A percentile compares a stretch with the other conserved stretches of the same genome.
These are phyloP conservation scores for Eulemur macaco DNA, from an alignment of 2,113 vertebrate genomes.

Conservation along the genomic window DNA sequence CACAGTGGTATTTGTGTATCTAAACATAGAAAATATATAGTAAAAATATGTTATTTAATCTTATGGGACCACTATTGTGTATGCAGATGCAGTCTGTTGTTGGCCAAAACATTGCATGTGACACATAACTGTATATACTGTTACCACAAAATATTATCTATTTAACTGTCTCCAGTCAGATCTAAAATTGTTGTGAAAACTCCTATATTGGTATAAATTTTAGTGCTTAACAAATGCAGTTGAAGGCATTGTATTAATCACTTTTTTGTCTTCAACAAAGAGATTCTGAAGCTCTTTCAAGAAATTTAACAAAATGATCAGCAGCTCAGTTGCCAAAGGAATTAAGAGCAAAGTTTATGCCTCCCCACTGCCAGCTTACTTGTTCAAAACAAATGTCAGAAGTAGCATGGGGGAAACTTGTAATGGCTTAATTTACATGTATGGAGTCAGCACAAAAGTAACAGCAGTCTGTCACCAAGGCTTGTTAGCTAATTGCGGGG, in stretches of 20 bases:
- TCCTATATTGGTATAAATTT: background rate
- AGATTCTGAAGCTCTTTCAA: constrained; percentile 45
- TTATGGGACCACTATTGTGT: background rate
- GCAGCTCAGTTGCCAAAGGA: constrained; percentile 36
- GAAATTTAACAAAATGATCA: constrained; percentile 60
- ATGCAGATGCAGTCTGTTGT: background rate
- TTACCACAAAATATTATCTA: background rate
- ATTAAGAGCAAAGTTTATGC: constrained; percentile 70
- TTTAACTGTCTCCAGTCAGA: background rate
- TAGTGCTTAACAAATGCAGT: background rate
- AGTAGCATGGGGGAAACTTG: constrained; percentile 61
- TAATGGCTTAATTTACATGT: constrained; percentile 80
- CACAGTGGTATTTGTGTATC: background rate
- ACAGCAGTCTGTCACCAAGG: constrained; percentile 73
- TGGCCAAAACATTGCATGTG: background rate
- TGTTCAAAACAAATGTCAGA: constrained; percentile 77
- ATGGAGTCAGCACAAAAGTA: constrained; percentile 80
- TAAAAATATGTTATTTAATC: background rate
- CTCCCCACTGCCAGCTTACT: constrained; percentile 46
- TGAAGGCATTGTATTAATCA: background rate
- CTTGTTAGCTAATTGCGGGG: constrained; percentile 65
- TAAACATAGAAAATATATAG: background rate
- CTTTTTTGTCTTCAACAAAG: background rate
- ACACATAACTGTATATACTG: background rate
- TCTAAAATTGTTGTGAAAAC: background rate